Evolutionary conservation across 2,113 vertebrate species (phyloP).

Genomic region (human): GRCh38 chr5:57716001-57716500

Average conservation of each 20-base stretch:
- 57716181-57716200: background rate
- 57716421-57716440: background rate
- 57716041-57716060: background rate
- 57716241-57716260: background rate
- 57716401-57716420: background rate
- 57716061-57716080: background rate
- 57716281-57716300: background rate
- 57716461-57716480: background rate
- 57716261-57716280: background rate
- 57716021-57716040: background rate
- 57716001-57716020: background rate
- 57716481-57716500: background rate
- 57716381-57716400: background rate
- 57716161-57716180: background rate
- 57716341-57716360: background rate
- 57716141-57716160: background rate
- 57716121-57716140: background rate
- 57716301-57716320: background rate
- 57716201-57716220: background rate
- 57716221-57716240: background rate
- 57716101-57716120: background rate
- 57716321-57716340: background rate
- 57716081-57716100: background rate
- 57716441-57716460: background rate
- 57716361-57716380: background rate